These are phyloP conservation scores for Serranus cabrilla DNA, from an alignment of 2,797 vertebrate genomes.

Conservation along the genomic window DNA sequence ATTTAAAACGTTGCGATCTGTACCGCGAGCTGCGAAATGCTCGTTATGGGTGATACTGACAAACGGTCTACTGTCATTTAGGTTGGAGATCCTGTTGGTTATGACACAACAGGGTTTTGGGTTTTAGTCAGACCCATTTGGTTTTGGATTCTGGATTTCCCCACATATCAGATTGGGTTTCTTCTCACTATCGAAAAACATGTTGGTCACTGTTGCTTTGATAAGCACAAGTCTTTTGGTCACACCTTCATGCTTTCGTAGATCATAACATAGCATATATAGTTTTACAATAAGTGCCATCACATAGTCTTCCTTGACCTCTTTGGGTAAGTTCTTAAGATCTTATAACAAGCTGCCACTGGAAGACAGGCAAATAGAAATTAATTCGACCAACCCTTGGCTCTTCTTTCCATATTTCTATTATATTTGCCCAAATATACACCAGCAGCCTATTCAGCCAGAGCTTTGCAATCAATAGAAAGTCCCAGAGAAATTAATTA, in stretches of 20 bases:
- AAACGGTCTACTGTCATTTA: too few species aligned
- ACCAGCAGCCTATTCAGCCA: conserved; percentile 36
- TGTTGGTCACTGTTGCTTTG: not conserved
- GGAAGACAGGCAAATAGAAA: conserved; percentile 44
- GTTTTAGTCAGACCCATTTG: not conserved
- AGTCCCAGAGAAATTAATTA: conserved; percentile 83
- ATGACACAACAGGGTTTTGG: not conserved
- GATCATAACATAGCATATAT: not conserved
- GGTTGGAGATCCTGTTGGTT: too few species aligned
- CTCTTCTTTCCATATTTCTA: conserved; percentile 49
- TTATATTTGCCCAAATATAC: conserved; percentile 50
- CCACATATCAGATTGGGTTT: not conserved
- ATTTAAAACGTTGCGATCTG: too few species aligned
- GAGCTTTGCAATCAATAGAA: conserved; percentile 67
- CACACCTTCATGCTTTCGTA: not conserved
- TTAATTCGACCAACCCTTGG: conserved; percentile 46
- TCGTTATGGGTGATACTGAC: too few species aligned
- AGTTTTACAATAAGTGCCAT: not conserved
- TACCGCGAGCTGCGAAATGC: too few species aligned
- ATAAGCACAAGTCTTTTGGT: not conserved
- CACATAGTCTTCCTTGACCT: not conserved
- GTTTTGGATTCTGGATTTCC: not conserved
- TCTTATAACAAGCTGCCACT: not conserved
- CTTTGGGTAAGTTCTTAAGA: not conserved
- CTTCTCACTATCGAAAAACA: not conserved